These are phyloP conservation scores for Typhlichthys eigenmanni DNA, from an alignment of 2,797 vertebrate species.

Conservation along the genomic window DNA sequence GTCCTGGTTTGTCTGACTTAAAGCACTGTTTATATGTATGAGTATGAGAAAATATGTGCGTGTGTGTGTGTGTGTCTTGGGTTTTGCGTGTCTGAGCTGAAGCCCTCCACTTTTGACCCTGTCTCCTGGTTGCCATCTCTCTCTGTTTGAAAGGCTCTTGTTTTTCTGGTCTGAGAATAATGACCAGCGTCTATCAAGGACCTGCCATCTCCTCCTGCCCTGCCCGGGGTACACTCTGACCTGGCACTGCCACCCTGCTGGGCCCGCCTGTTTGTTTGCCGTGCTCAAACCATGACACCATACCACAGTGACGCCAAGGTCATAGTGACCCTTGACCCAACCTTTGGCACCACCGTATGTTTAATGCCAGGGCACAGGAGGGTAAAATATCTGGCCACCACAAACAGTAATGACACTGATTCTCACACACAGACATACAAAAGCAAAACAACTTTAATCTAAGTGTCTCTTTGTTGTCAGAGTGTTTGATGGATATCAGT, in stretches of 20 bases:
- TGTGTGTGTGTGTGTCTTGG: conserved; percentile 13
- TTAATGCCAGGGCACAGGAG: conserved; percentile 62
- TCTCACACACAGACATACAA: conserved; percentile 4
- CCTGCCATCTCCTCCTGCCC: conserved; percentile 63
- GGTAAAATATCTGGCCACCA: conserved; percentile 59
- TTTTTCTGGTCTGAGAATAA: conserved; percentile 68
- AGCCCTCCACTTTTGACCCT: conserved; percentile 52
- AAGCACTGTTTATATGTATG: no score
- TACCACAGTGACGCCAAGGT: conserved; percentile 69
- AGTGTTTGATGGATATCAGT: conserved; percentile 40
- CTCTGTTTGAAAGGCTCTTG: conserved; percentile 68
- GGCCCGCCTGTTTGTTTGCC: conserved; percentile 75
- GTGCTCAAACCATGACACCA: conserved; percentile 70
- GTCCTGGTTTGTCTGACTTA: no score
- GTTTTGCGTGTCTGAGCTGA: conserved; percentile 35
- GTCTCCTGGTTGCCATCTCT: conserved; percentile 52
- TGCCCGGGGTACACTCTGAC: conserved; percentile 60
- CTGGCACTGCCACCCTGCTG: conserved; percentile 68
- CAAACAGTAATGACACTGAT: conserved; percentile 39
- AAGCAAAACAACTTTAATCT: conserved; percentile 9
- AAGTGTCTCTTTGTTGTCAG: conserved; percentile 1
- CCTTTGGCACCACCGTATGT: conserved; percentile 70
- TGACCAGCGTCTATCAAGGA: conserved; percentile 70
- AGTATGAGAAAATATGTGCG: background rate
- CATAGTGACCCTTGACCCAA: conserved; percentile 68